Percentiles rank a stretch among this genome's conserved stretches.
Evolutionary conservation across 2,888 invertebrate species (phyloP).

Genomic region (Clunio marinus): DNA sequence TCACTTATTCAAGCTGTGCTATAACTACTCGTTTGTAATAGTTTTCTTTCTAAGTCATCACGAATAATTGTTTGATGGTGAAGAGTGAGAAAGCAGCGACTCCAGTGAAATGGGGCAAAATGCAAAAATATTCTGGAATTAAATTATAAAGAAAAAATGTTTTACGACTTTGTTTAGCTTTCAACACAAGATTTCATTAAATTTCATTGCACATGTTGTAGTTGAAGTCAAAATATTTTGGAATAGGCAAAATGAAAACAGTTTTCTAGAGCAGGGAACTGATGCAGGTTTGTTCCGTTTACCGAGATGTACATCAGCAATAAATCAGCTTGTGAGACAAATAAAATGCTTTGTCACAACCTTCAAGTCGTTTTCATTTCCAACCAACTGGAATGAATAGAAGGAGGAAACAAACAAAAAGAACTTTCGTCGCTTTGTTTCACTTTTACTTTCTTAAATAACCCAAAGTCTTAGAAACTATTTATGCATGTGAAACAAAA

Average conservation of each 20-base stretch:
- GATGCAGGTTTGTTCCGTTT: too few species aligned
- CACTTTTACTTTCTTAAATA: too few species aligned
- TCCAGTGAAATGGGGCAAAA: not conserved
- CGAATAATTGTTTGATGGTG: not conserved
- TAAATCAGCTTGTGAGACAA: too few species aligned
- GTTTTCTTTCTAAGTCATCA: conserved; percentile 20
- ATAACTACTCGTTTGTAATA: not conserved
- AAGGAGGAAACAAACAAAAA: not conserved
- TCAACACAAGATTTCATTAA: not conserved
- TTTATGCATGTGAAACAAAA: too few species aligned
- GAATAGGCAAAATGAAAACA: not conserved
- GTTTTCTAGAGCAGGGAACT: not conserved
- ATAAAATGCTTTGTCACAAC: too few species aligned
- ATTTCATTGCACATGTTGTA: conserved; percentile 4
- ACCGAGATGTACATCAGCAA: not conserved
- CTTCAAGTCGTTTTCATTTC: not conserved
- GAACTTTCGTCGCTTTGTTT: not conserved
- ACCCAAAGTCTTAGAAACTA: not conserved
- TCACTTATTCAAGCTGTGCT: too few species aligned
- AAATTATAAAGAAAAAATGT: conserved; percentile 4
- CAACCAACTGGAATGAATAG: not conserved
- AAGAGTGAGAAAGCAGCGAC: not conserved
- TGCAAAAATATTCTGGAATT: conserved; percentile 5
- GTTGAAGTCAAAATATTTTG: conserved; percentile 15
- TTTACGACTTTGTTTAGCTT: conserved; percentile 15